phyloP scores from a whole-genome alignment of 2,797 vertebrate genomes.

The Accipiter fasciatus region DNA sequence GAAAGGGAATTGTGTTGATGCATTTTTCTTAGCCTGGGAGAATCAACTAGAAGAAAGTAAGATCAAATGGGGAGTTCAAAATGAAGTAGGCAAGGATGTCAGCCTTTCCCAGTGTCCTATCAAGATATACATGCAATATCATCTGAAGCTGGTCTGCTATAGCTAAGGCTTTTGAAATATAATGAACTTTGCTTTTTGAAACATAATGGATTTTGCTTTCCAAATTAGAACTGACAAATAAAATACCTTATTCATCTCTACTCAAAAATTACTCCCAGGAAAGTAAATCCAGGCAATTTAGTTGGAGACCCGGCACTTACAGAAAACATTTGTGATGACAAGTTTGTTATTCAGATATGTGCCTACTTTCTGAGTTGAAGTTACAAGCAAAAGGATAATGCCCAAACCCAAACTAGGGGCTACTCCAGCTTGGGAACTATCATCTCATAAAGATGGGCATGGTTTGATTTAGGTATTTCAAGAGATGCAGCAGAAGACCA shows the following conservation, averaged over 20 bases:
- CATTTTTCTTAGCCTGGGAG: background rate
- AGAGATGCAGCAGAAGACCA: background rate
- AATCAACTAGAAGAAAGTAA: background rate
- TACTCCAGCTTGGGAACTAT: background rate
- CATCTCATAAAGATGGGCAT: background rate
- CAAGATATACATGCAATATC: background rate
- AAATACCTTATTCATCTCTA: background rate
- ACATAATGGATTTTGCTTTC: background rate
- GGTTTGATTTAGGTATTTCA: background rate
- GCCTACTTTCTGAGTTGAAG: background rate
- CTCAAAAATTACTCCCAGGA: background rate
- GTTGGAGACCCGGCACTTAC: background rate
- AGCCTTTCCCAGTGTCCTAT: background rate
- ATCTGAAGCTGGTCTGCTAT: background rate
- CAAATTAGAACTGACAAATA: background rate
- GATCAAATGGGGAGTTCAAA: background rate
- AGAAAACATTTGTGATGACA: background rate
- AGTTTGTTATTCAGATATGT: background rate
- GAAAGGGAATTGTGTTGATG: background rate
- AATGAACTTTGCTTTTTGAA: background rate
- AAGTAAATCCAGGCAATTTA: background rate
- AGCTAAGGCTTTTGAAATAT: background rate
- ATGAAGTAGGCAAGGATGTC: background rate
- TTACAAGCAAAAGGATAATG: background rate
- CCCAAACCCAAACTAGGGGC: background rate